Evolutionary conservation across 2,113 vertebrate genomes (phyloP).

Genomic region (Ibidorhyncha struthersii): DNA sequence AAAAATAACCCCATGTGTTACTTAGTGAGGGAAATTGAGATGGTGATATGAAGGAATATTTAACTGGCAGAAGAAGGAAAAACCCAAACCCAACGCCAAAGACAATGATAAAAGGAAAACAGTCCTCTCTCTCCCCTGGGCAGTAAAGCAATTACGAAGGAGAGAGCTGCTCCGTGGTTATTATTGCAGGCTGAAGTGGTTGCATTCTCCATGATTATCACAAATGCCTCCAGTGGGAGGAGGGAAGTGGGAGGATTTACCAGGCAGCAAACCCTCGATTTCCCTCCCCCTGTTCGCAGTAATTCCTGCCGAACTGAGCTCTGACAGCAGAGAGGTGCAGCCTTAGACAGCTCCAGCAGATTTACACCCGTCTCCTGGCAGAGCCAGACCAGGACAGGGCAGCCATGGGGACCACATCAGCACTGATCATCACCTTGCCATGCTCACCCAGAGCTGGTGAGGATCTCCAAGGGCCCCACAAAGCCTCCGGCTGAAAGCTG

Average conservation of each 20-base stretch:
- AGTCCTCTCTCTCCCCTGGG: slow-evolving; percentile 9
- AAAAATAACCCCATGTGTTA: not conserved
- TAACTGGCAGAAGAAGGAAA: not conserved
- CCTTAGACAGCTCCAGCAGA: not conserved
- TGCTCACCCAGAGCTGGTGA: not conserved
- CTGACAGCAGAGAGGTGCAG: not conserved
- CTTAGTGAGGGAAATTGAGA: not conserved
- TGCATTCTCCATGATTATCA: slow-evolving; percentile 4
- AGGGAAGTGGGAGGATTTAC: slow-evolving; percentile 44
- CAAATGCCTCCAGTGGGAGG: slow-evolving; percentile 32
- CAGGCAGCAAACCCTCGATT: not conserved
- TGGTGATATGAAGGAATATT: not conserved
- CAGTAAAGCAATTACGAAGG: not conserved
- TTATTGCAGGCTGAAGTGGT: slow-evolving; percentile 13
- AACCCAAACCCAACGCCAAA: accelerated
- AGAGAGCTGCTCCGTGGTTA: not conserved
- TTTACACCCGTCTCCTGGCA: accelerated
- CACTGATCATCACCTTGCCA: too few relatives aligned
- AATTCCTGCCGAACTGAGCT: not conserved
- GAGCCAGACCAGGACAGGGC: not conserved
- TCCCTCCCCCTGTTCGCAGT: not conserved
- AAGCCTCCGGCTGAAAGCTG: not conserved
- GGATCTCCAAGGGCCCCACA: not conserved
- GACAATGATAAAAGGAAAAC: not conserved
- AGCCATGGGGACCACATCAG: not conserved